These are phyloP conservation scores for Episyrphus balteatus DNA, from an alignment of 1,140 invertebrate species.

Conservation along the genomic window DNA sequence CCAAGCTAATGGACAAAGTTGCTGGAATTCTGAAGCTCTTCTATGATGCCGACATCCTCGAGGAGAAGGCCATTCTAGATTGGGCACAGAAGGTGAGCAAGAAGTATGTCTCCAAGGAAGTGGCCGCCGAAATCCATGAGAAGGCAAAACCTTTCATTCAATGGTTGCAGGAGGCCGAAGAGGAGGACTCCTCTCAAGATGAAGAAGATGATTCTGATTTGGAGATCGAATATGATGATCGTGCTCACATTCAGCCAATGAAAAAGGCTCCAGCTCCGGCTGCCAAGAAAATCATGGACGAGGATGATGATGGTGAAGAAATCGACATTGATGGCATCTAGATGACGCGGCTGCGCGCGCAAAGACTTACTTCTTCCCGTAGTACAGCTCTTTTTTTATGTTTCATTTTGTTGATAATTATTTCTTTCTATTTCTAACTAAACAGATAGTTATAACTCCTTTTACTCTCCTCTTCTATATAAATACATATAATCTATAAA, in stretches of 20 bases:
- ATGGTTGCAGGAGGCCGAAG: constrained; percentile 95
- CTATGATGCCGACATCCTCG: constrained; percentile 91
- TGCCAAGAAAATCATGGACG: constrained; percentile 42
- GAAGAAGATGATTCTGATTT: constrained; percentile 61
- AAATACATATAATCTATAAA: no score
- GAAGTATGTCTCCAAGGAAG: constrained; percentile 86
- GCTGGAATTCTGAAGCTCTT: constrained; percentile 79
- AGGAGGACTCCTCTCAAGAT: constrained; percentile 68
- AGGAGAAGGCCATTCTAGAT: constrained; percentile 87
- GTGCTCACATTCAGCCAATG: constrained; percentile 62
- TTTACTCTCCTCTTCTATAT: no score
- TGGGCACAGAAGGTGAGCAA: constrained; percentile 90
- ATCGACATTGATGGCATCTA: constrained; percentile 91
- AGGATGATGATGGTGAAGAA: constrained; percentile 64
- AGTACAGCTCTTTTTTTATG: no score
- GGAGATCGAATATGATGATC: constrained; percentile 78
- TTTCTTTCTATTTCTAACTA: no score
- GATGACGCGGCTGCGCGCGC: constrained; percentile 11
- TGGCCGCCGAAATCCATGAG: constrained; percentile 84
- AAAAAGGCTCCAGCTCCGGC: constrained; percentile 46
- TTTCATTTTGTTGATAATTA: no score
- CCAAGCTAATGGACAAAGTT: constrained; percentile 73
- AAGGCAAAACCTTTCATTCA: constrained; percentile 88
- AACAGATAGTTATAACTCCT: no score
- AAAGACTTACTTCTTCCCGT: neutral